Evolutionary conservation across 2,888 invertebrate genomes (phyloP).

Genomic region (Hipparchia sbordonii): DNA sequence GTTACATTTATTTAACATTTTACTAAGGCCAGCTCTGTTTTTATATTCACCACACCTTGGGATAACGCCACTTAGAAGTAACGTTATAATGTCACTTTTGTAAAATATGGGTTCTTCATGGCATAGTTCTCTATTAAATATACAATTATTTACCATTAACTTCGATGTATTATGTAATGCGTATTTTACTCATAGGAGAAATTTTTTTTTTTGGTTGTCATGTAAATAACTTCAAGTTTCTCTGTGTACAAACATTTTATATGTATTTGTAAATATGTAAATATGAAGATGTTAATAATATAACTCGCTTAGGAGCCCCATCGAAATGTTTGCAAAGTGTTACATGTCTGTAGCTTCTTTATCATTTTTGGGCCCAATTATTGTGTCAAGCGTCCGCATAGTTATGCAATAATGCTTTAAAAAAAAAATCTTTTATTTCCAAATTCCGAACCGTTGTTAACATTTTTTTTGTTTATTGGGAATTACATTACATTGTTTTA

Average conservation of each 20-base stretch:
- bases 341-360: too few relatives aligned
- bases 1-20: not conserved
- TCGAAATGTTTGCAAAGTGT: too few relatives aligned
- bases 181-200: too few relatives aligned
- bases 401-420: not conserved
- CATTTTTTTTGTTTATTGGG: too few relatives aligned
- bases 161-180: too few relatives aligned
- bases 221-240: not conserved
- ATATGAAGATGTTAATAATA: not conserved
- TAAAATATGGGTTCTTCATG: not conserved
- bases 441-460: not conserved
- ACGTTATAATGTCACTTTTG: not conserved
- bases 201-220: not conserved
- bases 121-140: not conserved
- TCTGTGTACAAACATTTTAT: not conserved
- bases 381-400: not conserved
- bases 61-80: not conserved
- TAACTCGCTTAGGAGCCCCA: not conserved
- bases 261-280: constrained; percentile 5
- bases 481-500: too few relatives aligned
- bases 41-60: not conserved
- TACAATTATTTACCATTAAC: not conserved
- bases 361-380: not conserved
- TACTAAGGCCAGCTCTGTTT: constrained; percentile 1
- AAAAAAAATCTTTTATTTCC: not conserved